Percentiles rank a stretch among this genome's conserved stretches.
Conservation (phyloP, 2,888 invertebrate species). For the Drosophila villosipedis region DNA sequence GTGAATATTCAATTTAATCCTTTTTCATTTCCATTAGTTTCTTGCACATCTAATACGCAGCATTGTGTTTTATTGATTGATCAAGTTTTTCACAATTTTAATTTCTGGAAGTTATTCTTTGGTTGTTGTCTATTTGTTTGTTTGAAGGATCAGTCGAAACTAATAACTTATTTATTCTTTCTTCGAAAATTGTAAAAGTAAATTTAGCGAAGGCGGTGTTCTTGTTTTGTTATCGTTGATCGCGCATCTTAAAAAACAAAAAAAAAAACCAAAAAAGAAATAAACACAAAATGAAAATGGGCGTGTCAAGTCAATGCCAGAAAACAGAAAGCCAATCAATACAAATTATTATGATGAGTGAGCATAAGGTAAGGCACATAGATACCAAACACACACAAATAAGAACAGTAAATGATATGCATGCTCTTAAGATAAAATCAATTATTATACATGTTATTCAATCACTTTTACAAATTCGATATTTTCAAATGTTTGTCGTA, state of each 20-base stretch:
- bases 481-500: constrained; percentile 52
- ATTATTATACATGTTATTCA: constrained; percentile 50
- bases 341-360: constrained; percentile 82
- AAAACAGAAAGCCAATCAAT: constrained; percentile 77
- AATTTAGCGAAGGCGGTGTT: constrained; percentile 62
- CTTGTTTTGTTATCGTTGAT: constrained; percentile 64
- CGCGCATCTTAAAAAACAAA: constrained; percentile 41
- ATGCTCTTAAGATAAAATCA: constrained; percentile 59
- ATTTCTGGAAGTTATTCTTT: constrained; percentile 11
- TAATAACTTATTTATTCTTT: constrained; percentile 54
- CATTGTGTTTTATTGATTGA: constrained; percentile 15
- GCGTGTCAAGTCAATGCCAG: constrained; percentile 69
- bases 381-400: constrained; percentile 59
- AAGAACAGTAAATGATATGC: constrained; percentile 54
- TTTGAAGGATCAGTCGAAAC: constrained; percentile 37
- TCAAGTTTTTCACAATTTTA: constrained; percentile 14
- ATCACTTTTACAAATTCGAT: constrained; percentile 58
- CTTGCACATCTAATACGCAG: constrained; percentile 25
- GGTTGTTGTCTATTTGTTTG: constrained; percentile 21
- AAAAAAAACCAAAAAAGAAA: background rate
- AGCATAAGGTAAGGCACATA: constrained; percentile 85
- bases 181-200: constrained; percentile 40
- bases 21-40: constrained; percentile 28
- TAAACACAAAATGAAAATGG: constrained; percentile 49
- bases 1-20: constrained; percentile 17